These are phyloP conservation scores for Clavelina lepadiformis DNA, from an alignment of 23 tunicate genomes.

Conservation along the genomic window DNA sequence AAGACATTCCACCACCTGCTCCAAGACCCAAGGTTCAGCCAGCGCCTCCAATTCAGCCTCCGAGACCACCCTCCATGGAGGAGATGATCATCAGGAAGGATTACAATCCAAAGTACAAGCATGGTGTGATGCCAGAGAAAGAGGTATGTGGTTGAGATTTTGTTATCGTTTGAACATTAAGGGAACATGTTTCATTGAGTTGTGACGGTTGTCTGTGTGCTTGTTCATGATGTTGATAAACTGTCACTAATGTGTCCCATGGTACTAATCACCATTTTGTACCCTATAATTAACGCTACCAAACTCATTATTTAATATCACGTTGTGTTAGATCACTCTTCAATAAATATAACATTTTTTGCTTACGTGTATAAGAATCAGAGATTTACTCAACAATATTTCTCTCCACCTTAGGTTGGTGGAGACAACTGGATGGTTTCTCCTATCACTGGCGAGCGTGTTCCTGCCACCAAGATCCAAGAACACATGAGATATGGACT, in stretches of 20 bases:
- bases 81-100: conserved; percentile 59
- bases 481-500: conserved; percentile 93
- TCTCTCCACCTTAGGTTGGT: conserved; percentile 6
- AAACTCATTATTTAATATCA: too few relatives aligned
- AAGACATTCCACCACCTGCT: conserved; percentile 17
- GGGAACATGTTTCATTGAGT: too few relatives aligned
- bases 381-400: too few relatives aligned
- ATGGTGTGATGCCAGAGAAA: conserved; percentile 16
- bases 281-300: too few relatives aligned
- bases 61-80: conserved; percentile 40
- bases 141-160: conserved; percentile 1
- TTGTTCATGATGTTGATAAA: too few relatives aligned
- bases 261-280: too few relatives aligned
- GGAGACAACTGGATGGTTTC: conserved; percentile 73
- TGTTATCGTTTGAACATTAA: not conserved
- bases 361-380: too few relatives aligned
- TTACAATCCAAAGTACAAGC: conserved; percentile 78
- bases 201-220: too few relatives aligned
- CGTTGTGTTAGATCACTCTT: too few relatives aligned
- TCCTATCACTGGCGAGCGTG: conserved; percentile 84
- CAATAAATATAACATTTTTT: too few relatives aligned
- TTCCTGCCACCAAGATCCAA: conserved; percentile 74
- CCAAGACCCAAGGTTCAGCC: conserved; percentile 33
- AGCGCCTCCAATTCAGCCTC: conserved; percentile 47
- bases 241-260: too few relatives aligned